Evolutionary conservation across 2,888 invertebrate species (phyloP).

Genomic region (Heliconius ethilla): DNA sequence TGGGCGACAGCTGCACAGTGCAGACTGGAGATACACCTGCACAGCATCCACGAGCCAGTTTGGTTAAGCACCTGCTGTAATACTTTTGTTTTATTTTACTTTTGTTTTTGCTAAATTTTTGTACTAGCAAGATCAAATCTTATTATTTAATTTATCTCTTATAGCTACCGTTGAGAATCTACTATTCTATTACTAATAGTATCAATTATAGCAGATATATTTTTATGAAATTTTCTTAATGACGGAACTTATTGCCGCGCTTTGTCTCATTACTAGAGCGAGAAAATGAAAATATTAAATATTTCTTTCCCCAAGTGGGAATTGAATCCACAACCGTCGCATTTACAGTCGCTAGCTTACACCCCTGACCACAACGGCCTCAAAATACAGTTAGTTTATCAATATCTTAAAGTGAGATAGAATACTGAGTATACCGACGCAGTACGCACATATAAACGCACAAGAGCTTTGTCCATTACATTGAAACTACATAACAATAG

Average conservation of each 20-base stretch:
- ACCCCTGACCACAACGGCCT: no score
- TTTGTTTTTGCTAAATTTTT: not conserved
- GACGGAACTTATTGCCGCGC: not conserved
- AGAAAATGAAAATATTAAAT: not conserved
- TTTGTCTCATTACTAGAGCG: not conserved
- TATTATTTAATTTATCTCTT: no score
- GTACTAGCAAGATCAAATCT: no score
- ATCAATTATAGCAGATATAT: no score
- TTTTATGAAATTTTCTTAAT: not conserved
- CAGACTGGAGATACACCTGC: slow-evolving; percentile 14
- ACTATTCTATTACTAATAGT: no score
- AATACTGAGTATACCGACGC: not conserved
- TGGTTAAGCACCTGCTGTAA: not conserved
- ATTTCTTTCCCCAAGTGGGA: not conserved
- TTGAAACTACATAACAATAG: not conserved
- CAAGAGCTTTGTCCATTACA: not conserved
- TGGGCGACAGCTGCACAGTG: slow-evolving; percentile 4
- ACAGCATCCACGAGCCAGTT: slow-evolving; percentile 8
- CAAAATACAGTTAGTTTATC: not conserved
- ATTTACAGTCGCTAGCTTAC: no score
- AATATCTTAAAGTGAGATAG: not conserved
- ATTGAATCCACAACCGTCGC: not conserved
- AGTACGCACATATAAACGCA: not conserved
- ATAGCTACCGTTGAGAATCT: no score
- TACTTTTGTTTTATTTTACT: not conserved